phyloP scores from a whole-genome alignment of 2,888 invertebrate genomes.

The Atrina japonica region DNA sequence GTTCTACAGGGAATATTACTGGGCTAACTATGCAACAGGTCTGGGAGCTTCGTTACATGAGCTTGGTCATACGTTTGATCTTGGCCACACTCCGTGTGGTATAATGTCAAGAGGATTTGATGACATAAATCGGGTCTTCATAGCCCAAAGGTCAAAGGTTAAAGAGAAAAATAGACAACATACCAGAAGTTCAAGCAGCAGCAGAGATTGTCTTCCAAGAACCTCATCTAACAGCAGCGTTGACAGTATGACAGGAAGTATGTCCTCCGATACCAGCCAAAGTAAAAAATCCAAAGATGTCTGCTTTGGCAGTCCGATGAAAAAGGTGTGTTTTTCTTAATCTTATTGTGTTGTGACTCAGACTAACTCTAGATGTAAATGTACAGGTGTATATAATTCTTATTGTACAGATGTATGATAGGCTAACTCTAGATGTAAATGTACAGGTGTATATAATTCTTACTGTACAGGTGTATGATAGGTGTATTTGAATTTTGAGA shows the following conservation, averaged over 20 bases:
- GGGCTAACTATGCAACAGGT: slow-evolving; percentile 94
- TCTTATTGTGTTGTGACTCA: too few species aligned
- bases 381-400: too few species aligned
- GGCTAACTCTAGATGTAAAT: too few species aligned
- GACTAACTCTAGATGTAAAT: too few species aligned
- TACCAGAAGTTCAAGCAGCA: slow-evolving; percentile 53
- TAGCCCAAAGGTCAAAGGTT: slow-evolving; percentile 64
- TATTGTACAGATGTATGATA: too few species aligned
- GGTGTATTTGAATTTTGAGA: too few species aligned
- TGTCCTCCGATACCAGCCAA: background rate
- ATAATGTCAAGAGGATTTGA: slow-evolving; percentile 89
- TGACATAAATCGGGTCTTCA: slow-evolving; percentile 78
- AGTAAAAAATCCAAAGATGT: slow-evolving; percentile 59
- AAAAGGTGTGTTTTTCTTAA: slow-evolving; percentile 52
- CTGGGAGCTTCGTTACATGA: slow-evolving; percentile 96
- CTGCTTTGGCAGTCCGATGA: slow-evolving; percentile 71
- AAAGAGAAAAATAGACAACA: slow-evolving; percentile 41
- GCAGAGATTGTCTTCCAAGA: slow-evolving; percentile 52
- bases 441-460: too few species aligned
- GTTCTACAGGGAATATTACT: slow-evolving; percentile 86
- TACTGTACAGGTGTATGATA: too few species aligned
- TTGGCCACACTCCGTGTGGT: slow-evolving; percentile 94
- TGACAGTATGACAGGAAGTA: slow-evolving; percentile 26
- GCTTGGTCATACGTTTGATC: slow-evolving; percentile 95
- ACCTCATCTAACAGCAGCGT: slow-evolving; percentile 56